Evolutionary conservation across 2,113 vertebrate genomes (phyloP).

Genomic region (Gorsachius goisagi): DNA sequence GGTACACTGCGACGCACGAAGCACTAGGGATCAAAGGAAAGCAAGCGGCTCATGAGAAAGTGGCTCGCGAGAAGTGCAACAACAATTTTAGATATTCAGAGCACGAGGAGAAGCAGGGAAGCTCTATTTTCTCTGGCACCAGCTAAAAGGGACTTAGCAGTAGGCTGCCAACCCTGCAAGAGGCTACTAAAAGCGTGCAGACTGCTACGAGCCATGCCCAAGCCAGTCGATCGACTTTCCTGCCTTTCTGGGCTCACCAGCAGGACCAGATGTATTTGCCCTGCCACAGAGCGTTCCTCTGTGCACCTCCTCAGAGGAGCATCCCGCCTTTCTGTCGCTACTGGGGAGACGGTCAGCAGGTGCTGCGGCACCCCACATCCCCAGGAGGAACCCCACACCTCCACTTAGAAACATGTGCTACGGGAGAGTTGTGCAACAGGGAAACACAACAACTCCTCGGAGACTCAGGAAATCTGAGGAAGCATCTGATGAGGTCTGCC

Average conservation of each 20-base stretch:
- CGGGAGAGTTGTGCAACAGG: not conserved
- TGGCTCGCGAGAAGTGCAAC: rapidly evolving
- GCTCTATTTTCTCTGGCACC: not conserved
- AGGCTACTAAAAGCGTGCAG: not conserved
- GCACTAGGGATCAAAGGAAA: not conserved
- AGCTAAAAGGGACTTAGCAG: not conserved
- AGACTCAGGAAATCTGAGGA: not conserved
- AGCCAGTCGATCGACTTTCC: not conserved
- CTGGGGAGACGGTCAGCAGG: not conserved
- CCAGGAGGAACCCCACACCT: not conserved
- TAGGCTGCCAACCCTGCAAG: not conserved
- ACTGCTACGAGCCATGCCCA: not conserved
- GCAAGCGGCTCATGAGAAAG: not conserved
- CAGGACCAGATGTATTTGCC: not conserved
- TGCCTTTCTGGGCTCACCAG: constrained; percentile 25
- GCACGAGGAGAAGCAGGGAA: not conserved
- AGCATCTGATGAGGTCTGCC: not conserved
- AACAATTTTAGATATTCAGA: not conserved
- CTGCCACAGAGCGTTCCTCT: not conserved
- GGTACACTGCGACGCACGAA: not conserved
- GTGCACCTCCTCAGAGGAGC: not conserved
- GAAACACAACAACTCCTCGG: not conserved
- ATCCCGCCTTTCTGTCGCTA: not conserved
- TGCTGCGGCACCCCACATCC: not conserved
- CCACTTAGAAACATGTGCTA: not conserved